Evolutionary conservation across 2,797 vertebrate genomes (phyloP).

Genomic region (Pristis pectinata): DNA sequence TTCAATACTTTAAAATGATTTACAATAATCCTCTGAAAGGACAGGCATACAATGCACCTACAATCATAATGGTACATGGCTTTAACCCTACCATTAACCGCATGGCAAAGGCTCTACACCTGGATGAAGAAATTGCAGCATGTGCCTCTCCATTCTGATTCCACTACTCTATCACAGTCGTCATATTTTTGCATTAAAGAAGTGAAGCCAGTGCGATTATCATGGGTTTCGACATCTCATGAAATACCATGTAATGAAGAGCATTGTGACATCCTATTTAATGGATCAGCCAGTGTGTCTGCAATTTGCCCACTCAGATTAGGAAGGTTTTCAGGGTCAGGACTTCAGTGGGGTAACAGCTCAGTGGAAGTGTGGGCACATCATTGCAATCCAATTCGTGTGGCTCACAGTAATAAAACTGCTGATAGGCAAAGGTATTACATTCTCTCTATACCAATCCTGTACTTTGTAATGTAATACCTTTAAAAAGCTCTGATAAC

Average conservation of each 20-base stretch:
- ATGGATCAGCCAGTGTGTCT: background rate
- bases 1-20: background rate
- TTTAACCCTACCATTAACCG: background rate
- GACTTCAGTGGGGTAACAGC: background rate
- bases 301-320: slow-evolving; percentile 12
- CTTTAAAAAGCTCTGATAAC: slow-evolving; percentile 10
- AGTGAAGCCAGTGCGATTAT: background rate
- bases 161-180: background rate
- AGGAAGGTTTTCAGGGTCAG: background rate
- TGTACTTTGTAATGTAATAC: slow-evolving; percentile 30
- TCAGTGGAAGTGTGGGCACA: background rate
- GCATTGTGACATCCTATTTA: slow-evolving; percentile 35
- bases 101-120: background rate
- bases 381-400: background rate
- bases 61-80: background rate
- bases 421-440: slow-evolving; percentile 20
- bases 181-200: background rate
- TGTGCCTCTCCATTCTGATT: background rate
- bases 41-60: background rate
- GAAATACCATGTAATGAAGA: slow-evolving; percentile 5
- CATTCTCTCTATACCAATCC: slow-evolving; percentile 10
- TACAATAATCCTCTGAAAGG: background rate
- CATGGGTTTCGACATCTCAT: background rate
- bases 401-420: slow-evolving; percentile 22
- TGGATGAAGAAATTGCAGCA: background rate